Base-by-base conservation (phyloP, 1,140 invertebrate genomes). In the Colletes latitarsis region DNA sequence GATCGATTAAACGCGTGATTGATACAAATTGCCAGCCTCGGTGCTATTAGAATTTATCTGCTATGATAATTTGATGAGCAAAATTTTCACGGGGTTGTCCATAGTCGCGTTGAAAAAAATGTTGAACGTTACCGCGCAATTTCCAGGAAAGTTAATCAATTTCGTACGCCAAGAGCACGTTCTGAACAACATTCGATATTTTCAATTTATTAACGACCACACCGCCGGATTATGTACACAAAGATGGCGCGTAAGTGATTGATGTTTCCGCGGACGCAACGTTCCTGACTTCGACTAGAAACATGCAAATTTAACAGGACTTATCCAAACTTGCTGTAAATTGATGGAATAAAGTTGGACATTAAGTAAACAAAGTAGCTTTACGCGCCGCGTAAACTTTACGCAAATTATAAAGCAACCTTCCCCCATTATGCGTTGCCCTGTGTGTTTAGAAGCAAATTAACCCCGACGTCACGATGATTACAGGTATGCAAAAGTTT, bases 291-390 rank as follows among this genome's bases (percentile, higher is more conserved):
- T 64, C 49, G 58, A 30, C 58, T 63, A 17, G 77, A 55, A 55
- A 78, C 77, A 78, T 78, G 77, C 70, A 80, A 80, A 80, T 74
- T 80, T 74, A 79, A 74, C 70, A 73, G 70, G 62, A 79, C 70
- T 79, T 74, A 58, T 80, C 53, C 71, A 80, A 80, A 80, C 70
- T 80, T 67, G 71, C 52, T 0, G 4, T 12, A 73, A 80, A 80
- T 80, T 80, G 77, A 80, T 75, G 77, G 71, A 80, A 80, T 80
- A 75, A 80, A 80, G 77, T 80, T 80, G 71, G 77, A 75, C 77
- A 58, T 80, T 80, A 80, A 80, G 77, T 80, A 80, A 73, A 75
- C 71, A 80, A 80, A 80, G 60, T 74, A 66, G 71, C 49, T 80
- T 66, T 58, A 62, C 70, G 14, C 62, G 58, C 17, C 69, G 77